These are phyloP conservation scores for Heliconius ismenius DNA, from an alignment of 2,888 invertebrate species.

Conservation along the genomic window DNA sequence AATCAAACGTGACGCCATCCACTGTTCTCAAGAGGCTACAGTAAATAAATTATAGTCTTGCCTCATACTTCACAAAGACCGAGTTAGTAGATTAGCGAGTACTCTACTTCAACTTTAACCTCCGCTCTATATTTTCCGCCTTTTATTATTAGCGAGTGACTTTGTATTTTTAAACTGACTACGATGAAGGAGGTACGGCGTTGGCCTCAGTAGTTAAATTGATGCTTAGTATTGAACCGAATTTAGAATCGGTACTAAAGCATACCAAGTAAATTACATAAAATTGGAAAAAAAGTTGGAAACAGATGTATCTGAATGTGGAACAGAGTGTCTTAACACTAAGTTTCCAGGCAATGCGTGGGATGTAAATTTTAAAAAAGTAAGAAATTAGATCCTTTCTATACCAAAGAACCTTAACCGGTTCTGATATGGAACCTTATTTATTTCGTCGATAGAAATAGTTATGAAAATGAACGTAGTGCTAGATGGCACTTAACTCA, in stretches of 20 bases:
- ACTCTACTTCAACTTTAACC: conserved; percentile 19
- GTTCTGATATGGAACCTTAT: too few relatives aligned
- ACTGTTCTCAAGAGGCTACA: background rate
- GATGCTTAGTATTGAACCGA: background rate
- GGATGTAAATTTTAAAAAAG: too few relatives aligned
- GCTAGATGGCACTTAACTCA: too few relatives aligned
- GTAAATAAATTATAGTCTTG: conserved; percentile 21
- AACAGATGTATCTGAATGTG: too few relatives aligned
- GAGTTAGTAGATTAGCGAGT: conserved; percentile 22
- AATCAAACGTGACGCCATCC: background rate
- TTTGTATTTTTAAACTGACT: conserved; percentile 7
- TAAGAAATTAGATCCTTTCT: too few relatives aligned
- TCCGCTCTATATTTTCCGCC: conserved; percentile 15
- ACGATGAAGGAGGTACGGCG: background rate
- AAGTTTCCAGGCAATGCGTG: background rate
- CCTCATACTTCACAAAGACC: conserved; percentile 20
- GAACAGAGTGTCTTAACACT: background rate
- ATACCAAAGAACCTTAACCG: too few relatives aligned
- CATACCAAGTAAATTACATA: background rate
- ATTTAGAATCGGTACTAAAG: background rate
- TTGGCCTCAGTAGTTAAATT: background rate
- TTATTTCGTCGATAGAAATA: too few relatives aligned
- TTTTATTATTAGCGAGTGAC: conserved; percentile 18
- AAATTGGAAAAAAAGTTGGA: too few relatives aligned
- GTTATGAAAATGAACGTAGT: too few relatives aligned